Conservation (phyloP, 1,140 invertebrate genomes). For the Apolygus lucorum region DNA sequence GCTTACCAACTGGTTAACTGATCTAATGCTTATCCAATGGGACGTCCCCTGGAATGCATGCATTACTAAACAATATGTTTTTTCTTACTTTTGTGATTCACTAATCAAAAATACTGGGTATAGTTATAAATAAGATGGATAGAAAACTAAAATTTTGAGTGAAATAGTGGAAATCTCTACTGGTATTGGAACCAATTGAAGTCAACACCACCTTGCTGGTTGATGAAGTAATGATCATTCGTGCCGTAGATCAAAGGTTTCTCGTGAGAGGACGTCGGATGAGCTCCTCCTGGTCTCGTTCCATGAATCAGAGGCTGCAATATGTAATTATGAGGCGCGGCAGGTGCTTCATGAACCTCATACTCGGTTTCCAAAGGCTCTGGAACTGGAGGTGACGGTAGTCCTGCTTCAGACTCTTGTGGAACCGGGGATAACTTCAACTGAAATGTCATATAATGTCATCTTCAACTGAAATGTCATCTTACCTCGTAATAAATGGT, state of each 20-base stretch:
- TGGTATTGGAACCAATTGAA: too few species aligned
- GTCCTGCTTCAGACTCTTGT: background rate
- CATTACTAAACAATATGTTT: too few species aligned
- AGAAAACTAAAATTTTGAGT: too few species aligned
- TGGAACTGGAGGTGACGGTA: background rate
- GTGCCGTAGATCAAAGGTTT: background rate
- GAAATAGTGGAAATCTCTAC: too few species aligned
- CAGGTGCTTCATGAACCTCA: background rate
- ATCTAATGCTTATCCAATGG: too few species aligned
- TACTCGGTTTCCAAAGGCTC: background rate
- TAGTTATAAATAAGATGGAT: background rate
- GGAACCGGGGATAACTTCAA: background rate
- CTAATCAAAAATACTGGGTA: background rate
- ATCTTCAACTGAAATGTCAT: too few species aligned
- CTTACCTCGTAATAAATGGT: too few species aligned
- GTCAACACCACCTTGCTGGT: background rate
- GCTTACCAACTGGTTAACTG: too few species aligned
- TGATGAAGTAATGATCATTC: background rate
- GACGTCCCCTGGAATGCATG: too few species aligned
- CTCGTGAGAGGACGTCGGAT: too few species aligned
- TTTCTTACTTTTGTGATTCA: background rate
- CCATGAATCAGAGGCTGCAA: background rate
- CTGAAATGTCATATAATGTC: too few species aligned
- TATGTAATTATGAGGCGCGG: background rate
- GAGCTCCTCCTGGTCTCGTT: too few species aligned